phyloP scores from a whole-genome alignment of 1,140 invertebrate genomes.

The Agrypnia vestita region DNA sequence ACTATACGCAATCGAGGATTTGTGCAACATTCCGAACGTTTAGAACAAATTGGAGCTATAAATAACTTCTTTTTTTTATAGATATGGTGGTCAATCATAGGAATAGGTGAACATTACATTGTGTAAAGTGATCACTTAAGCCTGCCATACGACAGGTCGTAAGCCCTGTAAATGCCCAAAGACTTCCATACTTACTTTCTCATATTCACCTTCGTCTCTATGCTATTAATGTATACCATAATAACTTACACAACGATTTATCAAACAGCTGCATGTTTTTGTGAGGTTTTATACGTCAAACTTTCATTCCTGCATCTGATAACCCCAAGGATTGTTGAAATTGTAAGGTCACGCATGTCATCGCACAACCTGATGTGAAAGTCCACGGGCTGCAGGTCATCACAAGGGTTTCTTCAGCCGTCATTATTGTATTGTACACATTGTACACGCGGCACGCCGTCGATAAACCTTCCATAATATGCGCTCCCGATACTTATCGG shows the following conservation, averaged over 20 bases:
- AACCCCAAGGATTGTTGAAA: conserved; percentile 20
- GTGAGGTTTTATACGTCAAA: background rate
- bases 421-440: background rate
- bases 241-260: too few relatives aligned
- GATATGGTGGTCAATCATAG: too few relatives aligned
- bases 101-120: too few relatives aligned
- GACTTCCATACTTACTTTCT: too few relatives aligned
- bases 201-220: too few relatives aligned
- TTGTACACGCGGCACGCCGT: background rate
- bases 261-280: background rate
- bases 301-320: conserved; percentile 17
- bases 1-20: too few relatives aligned
- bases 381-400: background rate
- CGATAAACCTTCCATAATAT: background rate
- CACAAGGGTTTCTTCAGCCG: background rate
- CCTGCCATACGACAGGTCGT: too few relatives aligned
- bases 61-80: too few relatives aligned
- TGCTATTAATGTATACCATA: background rate
- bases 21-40: too few relatives aligned
- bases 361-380: background rate
- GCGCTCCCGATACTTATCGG: background rate
- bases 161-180: too few relatives aligned
- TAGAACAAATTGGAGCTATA: too few relatives aligned
- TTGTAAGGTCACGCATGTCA: conserved; percentile 21
- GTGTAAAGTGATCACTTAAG: too few relatives aligned